Percentiles rank a stretch among this genome's conserved stretches.
Conservation (phyloP, 2,888 invertebrate genomes). For the Agrochola macilenta region DNA sequence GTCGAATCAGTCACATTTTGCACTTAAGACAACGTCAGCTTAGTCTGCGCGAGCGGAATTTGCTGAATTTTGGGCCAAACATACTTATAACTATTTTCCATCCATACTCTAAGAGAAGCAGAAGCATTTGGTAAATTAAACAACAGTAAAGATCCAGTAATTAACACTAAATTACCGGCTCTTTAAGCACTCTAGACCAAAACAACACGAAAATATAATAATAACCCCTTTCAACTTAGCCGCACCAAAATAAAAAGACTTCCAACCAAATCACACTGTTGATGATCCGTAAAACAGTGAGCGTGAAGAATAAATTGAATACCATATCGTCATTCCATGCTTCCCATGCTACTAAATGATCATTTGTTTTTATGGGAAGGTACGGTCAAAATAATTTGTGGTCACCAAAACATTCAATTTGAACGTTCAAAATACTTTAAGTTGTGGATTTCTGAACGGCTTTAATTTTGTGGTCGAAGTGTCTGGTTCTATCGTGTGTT, state of each 20-base stretch:
- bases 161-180: not conserved
- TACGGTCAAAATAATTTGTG: constrained; percentile 66
- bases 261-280: constrained; percentile 65
- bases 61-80: not conserved
- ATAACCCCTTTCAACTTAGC: constrained; percentile 53
- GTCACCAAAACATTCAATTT: constrained; percentile 69
- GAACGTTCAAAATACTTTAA: constrained; percentile 49
- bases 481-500: constrained; percentile 18
- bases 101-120: not conserved
- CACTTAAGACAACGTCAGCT: no score
- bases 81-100: not conserved
- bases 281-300: constrained; percentile 75
- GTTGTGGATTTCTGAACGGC: constrained; percentile 43
- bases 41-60: no score
- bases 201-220: constrained; percentile 17
- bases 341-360: constrained; percentile 68
- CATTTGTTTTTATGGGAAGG: constrained; percentile 66
- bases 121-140: not conserved
- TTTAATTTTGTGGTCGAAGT: constrained; percentile 45
- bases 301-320: constrained; percentile 80
- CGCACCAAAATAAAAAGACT: constrained; percentile 46
- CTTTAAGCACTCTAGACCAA: not conserved
- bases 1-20: not conserved
- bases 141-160: not conserved
- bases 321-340: constrained; percentile 80